phyloP scores from a whole-genome alignment of 2,888 invertebrate species.

The Drosophila pegasa region DNA sequence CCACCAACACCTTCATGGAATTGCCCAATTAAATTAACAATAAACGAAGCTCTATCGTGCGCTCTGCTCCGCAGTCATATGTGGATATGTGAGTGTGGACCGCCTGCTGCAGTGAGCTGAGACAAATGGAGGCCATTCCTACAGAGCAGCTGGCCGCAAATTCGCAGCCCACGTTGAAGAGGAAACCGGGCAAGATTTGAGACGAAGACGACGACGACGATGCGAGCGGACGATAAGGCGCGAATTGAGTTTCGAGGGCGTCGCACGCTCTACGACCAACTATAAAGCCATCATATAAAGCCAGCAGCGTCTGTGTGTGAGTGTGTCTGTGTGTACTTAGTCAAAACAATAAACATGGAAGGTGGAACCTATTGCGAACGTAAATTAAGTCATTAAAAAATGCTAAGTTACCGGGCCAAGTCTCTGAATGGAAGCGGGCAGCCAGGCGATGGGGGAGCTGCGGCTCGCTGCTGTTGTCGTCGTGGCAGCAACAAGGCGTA shows the following conservation, averaged over 20 bases:
- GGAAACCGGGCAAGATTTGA: conserved; percentile 68
- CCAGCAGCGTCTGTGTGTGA: conserved; percentile 24
- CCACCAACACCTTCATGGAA: conserved; percentile 70
- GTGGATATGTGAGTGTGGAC: conserved; percentile 49
- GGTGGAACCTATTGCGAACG: conserved; percentile 83
- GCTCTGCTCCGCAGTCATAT: conserved; percentile 33
- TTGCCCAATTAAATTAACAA: conserved; percentile 82
- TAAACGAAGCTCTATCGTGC: conserved; percentile 63
- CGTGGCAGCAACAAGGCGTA: conserved; percentile 52
- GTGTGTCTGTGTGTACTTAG: conserved; percentile 63
- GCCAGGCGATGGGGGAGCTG: conserved; percentile 6
- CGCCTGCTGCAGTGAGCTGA: conserved; percentile 46
- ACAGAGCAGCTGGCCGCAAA: conserved; percentile 57
- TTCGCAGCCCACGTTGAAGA: conserved; percentile 68
- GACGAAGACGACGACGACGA: conserved; percentile 49
- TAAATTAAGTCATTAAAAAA: conserved; percentile 84
- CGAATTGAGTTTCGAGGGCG: conserved; percentile 74
- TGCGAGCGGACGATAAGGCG: conserved; percentile 68
- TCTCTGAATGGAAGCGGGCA: conserved; percentile 18
- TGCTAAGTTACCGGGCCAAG: conserved; percentile 70
- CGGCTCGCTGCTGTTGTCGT: conserved; percentile 34
- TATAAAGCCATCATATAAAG: conserved; percentile 65
- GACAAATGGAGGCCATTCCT: conserved; percentile 61
- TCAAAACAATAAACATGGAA: conserved; percentile 82
- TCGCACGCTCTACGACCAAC: conserved; percentile 71